phyloP scores from a whole-genome alignment of 1,140 invertebrate species.

The Triops cancriformis region DNA sequence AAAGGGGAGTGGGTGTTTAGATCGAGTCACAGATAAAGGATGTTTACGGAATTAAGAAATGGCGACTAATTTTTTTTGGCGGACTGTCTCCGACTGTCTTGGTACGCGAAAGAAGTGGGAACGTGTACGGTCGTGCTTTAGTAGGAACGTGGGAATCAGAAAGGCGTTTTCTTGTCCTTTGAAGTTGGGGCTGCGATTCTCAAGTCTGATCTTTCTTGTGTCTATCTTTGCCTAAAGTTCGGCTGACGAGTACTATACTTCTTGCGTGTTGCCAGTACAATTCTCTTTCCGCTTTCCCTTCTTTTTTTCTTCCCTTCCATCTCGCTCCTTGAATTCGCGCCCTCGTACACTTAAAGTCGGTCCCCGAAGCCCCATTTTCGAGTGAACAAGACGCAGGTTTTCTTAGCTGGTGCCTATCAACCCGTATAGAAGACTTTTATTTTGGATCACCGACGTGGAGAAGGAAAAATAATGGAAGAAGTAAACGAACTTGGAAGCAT shows the following conservation, averaged over 20 bases:
- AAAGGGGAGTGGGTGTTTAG: no score
- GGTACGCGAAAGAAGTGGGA: not conserved
- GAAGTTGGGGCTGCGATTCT: not conserved
- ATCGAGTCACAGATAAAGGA: no score
- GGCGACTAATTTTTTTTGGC: no score
- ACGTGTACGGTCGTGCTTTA: not conserved
- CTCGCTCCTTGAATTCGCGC: not conserved
- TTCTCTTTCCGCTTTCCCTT: not conserved
- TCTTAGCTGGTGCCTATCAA: conserved; percentile 9
- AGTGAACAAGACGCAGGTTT: conserved; percentile 1
- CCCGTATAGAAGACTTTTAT: conserved; percentile 5
- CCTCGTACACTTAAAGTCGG: not conserved
- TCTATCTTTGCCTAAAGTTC: not conserved
- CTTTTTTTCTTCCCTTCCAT: not conserved
- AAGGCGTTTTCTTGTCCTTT: not conserved
- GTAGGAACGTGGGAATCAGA: not conserved
- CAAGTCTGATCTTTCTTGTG: not conserved
- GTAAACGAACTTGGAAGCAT: not conserved
- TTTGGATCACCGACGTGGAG: not conserved
- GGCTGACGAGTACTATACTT: not conserved
- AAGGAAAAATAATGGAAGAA: conserved; percentile 11
- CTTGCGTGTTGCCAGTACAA: not conserved
- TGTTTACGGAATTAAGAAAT: no score
- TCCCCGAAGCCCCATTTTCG: not conserved
- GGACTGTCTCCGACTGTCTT: no score